These are phyloP conservation scores for Cochlearius cochlearius DNA, from an alignment of 2,113 vertebrate species.

Conservation along the genomic window DNA sequence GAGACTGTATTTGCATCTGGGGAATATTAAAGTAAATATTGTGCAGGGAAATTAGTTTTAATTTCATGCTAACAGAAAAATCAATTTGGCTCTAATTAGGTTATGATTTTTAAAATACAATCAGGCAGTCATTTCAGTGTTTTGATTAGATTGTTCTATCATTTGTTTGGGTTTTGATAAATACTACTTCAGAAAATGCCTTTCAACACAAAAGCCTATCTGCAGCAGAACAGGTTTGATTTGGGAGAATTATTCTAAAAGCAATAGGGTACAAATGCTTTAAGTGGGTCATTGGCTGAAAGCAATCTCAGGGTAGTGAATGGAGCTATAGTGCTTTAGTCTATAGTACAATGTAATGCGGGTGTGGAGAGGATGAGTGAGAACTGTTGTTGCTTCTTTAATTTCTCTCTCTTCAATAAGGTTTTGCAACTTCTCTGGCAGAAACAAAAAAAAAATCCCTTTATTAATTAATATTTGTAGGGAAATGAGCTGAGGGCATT, in stretches of 20 bases:
- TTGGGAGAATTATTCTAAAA: neutral
- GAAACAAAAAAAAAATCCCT: neutral
- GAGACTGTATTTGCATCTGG: slow-evolving; percentile 69
- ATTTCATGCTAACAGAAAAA: slow-evolving; percentile 75
- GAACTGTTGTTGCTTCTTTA: neutral
- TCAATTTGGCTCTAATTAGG: slow-evolving; percentile 68
- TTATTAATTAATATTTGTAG: neutral
- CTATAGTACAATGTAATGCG: neutral
- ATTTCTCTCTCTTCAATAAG: neutral
- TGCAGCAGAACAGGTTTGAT: neutral
- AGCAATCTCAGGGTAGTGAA: neutral
- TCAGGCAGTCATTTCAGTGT: slow-evolving; percentile 70
- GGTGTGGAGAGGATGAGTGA: neutral
- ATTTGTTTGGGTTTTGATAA: slow-evolving; percentile 65
- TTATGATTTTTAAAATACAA: slow-evolving; percentile 74
- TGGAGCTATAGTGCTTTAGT: neutral
- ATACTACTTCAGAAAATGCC: slow-evolving; percentile 55
- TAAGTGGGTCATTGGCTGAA: neutral
- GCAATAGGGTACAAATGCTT: neutral
- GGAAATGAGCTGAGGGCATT: neutral
- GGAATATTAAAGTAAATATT: slow-evolving; percentile 73
- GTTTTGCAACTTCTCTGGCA: neutral
- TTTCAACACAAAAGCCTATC: slow-evolving; percentile 47
- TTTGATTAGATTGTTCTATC: slow-evolving; percentile 72
- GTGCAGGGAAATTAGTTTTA: slow-evolving; percentile 72